Evolutionary conservation across 1,140 invertebrate genomes (phyloP), one percentile per base, ranked within the genome.

Genomic region (Sminthurinus signatus): DNA sequence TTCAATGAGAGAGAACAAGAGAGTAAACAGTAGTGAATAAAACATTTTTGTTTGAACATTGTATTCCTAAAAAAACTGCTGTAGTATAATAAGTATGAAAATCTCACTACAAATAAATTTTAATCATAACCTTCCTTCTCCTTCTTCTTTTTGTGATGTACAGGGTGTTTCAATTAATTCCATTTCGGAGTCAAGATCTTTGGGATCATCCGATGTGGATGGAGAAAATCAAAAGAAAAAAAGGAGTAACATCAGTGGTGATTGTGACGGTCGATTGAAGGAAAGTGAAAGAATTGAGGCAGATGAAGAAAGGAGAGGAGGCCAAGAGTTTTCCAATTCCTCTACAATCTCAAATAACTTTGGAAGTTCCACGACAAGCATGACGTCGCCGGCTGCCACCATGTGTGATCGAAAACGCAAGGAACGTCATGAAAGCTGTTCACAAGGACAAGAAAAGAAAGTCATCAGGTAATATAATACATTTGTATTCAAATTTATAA

Each of bases 391-490:
- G n/a, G n/a, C n/a, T n/a, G n/a, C n/a, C 17, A 4, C 39, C 59
- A 29, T 64, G 56, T 65, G 29, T 43, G 66, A 72, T 31, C 80
- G 87, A 62, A 90, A 89, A 75, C 81, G 87, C 44, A 88, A 88
- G 75, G 88, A 90, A 77, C 81, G 86, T 43, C 82, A 87, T 56
- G 87, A 89, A 75, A 82, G 80, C 71, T 43, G 21, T 21, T 84
- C 82, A 29, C 66, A 67, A 65, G 82, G 78, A 19, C 83, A 85
- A 72, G 87, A 90, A 74, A 80, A 86, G 58, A 90, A 89, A 75
- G 81, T 89, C 48, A 84, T 88, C 71, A 83, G 86, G 77, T 88
- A 64, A 29, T 42, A 10, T 28, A 23, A 23, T 66, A 10, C 17
- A 10, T 39, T 10, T 39, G 36, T 17, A 8, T 8, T 39, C n/a